phyloP scores from a whole-genome alignment of 2,797 vertebrate species.

The Chelon labrosus region DNA sequence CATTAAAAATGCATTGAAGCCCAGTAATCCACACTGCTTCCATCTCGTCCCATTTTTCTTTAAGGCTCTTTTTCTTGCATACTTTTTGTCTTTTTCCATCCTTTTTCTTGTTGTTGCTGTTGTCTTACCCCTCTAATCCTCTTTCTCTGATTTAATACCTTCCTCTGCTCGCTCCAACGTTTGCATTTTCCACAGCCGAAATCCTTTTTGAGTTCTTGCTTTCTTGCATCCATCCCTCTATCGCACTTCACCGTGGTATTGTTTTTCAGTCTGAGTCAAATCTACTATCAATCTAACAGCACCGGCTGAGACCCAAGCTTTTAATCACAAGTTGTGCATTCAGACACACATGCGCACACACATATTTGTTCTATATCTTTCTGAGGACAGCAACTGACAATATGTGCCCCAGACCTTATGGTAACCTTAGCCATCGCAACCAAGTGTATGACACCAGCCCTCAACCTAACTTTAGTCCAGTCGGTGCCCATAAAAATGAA shows the following conservation, averaged over 20 bases:
- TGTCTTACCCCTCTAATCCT: background rate
- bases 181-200: conserved; percentile 7
- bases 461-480: background rate
- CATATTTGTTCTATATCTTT: background rate
- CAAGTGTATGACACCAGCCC: background rate
- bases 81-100: background rate
- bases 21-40: background rate
- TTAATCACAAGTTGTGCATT: conserved; percentile 47
- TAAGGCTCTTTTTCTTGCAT: conserved; percentile 4
- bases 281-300: conserved; percentile 48
- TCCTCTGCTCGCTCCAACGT: background rate
- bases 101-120: background rate
- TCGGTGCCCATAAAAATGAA: too few relatives aligned
- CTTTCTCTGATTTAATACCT: background rate
- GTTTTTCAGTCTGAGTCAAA: conserved; percentile 47
- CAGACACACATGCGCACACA: background rate
- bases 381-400: background rate
- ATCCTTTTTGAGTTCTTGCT: conserved; percentile 9
- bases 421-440: background rate
- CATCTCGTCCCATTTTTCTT: background rate
- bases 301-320: conserved; percentile 25
- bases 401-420: background rate
- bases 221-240: conserved; percentile 12
- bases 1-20: conserved; percentile 32
- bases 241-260: background rate